phyloP scores from a whole-genome alignment of 2,888 invertebrate species.

The Agonopterix subpropinquella region DNA sequence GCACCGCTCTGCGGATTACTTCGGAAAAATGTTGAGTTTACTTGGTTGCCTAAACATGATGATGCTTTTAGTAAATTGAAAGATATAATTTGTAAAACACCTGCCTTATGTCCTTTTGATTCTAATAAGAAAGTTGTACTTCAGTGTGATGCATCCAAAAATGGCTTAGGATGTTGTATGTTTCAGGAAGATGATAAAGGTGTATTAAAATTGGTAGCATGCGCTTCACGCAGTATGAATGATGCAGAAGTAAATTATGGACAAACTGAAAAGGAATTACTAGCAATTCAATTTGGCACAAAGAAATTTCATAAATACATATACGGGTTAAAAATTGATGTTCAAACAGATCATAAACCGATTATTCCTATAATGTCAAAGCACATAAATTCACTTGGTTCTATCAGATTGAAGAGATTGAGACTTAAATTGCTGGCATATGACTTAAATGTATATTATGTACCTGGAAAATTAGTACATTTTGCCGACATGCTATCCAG shows the following conservation, averaged over 20 bases:
- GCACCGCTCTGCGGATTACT: conserved; percentile 8
- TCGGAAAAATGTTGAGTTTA: conserved; percentile 9
- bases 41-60: conserved; percentile 10
- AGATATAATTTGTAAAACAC: background rate
- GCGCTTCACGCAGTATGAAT: conserved; percentile 6
- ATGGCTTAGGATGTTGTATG: conserved; percentile 5
- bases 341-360: conserved; percentile 5
- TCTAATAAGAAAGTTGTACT: conserved; percentile 8
- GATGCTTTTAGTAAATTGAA: conserved; percentile 9
- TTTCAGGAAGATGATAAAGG: conserved; percentile 5
- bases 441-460: background rate
- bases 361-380: background rate
- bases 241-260: conserved; percentile 7
- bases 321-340: conserved; percentile 4
- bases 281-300: conserved; percentile 5
- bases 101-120: conserved; percentile 7
- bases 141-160: conserved; percentile 9
- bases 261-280: conserved; percentile 8
- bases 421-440: conserved; percentile 2
- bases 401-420: background rate
- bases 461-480: background rate
- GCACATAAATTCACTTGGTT: conserved; percentile 2
- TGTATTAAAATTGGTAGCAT: conserved; percentile 3
- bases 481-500: conserved; percentile 1
- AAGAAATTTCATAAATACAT: conserved; percentile 7